These are phyloP conservation scores for Nilaparvata lugens DNA, from an alignment of 1,140 invertebrate species.

Conservation along the genomic window DNA sequence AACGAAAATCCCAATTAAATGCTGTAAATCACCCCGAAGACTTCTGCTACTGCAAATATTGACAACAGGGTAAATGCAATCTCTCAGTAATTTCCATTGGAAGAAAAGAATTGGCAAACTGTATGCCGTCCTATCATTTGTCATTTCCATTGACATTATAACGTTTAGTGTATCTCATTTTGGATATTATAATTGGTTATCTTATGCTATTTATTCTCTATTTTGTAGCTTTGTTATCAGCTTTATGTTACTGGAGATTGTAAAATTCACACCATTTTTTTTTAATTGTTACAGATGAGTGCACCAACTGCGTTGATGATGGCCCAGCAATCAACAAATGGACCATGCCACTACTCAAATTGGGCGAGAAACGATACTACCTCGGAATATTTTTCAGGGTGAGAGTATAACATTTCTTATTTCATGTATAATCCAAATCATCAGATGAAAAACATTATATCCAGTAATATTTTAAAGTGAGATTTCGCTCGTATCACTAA, in stretches of 20 bases:
- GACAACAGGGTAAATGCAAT: too few relatives aligned
- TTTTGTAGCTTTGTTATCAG: too few relatives aligned
- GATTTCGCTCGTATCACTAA: neutral
- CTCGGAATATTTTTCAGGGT: conserved; percentile 83
- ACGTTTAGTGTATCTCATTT: too few relatives aligned
- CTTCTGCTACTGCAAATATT: too few relatives aligned
- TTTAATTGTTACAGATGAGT: conserved; percentile 39
- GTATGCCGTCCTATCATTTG: too few relatives aligned
- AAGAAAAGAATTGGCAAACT: too few relatives aligned
- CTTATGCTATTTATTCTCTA: too few relatives aligned
- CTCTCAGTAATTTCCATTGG: too few relatives aligned
- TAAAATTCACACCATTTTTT: conserved; percentile 22
- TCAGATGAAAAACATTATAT: neutral
- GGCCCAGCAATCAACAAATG: conserved; percentile 53
- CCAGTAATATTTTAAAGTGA: neutral
- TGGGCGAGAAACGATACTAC: conserved; percentile 80
- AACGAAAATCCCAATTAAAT: too few relatives aligned
- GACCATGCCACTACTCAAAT: conserved; percentile 79
- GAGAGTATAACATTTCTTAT: conserved; percentile 27
- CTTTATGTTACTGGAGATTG: conserved; percentile 32
- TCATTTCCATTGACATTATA: too few relatives aligned
- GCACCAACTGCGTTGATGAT: conserved; percentile 70
- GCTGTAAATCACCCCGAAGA: too few relatives aligned
- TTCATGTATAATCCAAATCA: neutral
- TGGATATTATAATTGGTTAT: too few relatives aligned